Evolutionary conservation across 2,888 invertebrate genomes (phyloP), one percentile per base, ranked within the genome.

Genomic region (Ichneumoninae sp.): DNA sequence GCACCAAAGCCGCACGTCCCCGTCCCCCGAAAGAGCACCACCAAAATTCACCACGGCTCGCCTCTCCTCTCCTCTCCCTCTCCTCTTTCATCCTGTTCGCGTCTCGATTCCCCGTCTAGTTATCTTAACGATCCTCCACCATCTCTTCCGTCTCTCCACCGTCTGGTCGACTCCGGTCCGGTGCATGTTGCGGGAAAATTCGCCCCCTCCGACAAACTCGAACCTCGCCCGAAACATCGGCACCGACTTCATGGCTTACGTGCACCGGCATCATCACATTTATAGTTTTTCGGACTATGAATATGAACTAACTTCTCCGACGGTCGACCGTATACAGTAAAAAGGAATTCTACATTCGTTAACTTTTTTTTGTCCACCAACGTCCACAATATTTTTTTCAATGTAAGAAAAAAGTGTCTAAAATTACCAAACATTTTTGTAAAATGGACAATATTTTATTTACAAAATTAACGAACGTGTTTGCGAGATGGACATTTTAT

Each of bases 61-160:
- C 6, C n/a, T 62, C 66, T 68, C 57, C 71, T n/a, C 33, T 69
- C 65, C 40, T 36, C 30, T 7, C 19, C 8, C 47, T 60, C 65
- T 76, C 40, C n/a, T 16, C 60, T 50, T 30, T 19, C 72, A 66
- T 44, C 30, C 57, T 36, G 30, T 16, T 16, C 72, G 47, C 60
- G 60, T 57, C 71, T 52, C 66, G 77, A 77, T 77, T 72, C 82
- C 57, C 54, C 69, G 65, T 70, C 81, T 76, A 82, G 82, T 82
- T 77, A 77, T 77, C 77, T 71, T 82, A 82, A 82, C 77, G 82
- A 82, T 77, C 71, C 65, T 76, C 75, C 40, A 40, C 54, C 60
- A 26, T 36, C n/a, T 72, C 44, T 52, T 54, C 69, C 10, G 16
- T n/a, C 36, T 57, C 62, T 40, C 33, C 36, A 30, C 44, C 40